Conservation (phyloP, 2,888 invertebrate genomes). For the Machimus atricapillus region DNA sequence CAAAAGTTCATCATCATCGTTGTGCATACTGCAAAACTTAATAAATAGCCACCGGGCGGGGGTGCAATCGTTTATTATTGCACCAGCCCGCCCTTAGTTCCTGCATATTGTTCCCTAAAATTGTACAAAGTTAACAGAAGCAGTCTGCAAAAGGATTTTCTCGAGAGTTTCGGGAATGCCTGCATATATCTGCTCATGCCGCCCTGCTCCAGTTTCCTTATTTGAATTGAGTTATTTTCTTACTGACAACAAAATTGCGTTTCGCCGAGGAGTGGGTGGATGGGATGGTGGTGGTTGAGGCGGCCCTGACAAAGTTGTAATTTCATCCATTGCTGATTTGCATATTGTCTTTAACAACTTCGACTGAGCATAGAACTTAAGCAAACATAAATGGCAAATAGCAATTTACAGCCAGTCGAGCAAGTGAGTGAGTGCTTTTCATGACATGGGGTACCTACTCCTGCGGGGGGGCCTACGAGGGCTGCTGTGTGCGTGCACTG, state of each 20-base stretch:
- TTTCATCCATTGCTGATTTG: slow-evolving; percentile 44
- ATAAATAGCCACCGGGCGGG: background rate
- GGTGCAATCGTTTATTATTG: background rate
- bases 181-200: background rate
- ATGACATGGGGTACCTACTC: background rate
- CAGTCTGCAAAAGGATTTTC: background rate
- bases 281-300: background rate
- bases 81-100: background rate
- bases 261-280: background rate
- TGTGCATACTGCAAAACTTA: background rate
- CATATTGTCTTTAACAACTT: slow-evolving; percentile 44
- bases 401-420: slow-evolving; percentile 37
- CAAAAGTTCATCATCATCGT: background rate
- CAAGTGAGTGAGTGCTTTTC: background rate
- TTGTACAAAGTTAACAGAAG: background rate
- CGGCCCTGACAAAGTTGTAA: slow-evolving; percentile 36
- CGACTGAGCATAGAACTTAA: slow-evolving; percentile 39
- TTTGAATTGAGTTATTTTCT: slow-evolving; percentile 33
- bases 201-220: background rate
- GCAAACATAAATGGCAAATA: slow-evolving; percentile 42
- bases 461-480: background rate
- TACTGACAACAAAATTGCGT: slow-evolving; percentile 30
- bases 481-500: slow-evolving; percentile 9
- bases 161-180: background rate
- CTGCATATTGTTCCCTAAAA: background rate